These are phyloP conservation scores for Cataglyphis altisquamis DNA, from an alignment of 2,888 invertebrate genomes.

Conservation along the genomic window DNA sequence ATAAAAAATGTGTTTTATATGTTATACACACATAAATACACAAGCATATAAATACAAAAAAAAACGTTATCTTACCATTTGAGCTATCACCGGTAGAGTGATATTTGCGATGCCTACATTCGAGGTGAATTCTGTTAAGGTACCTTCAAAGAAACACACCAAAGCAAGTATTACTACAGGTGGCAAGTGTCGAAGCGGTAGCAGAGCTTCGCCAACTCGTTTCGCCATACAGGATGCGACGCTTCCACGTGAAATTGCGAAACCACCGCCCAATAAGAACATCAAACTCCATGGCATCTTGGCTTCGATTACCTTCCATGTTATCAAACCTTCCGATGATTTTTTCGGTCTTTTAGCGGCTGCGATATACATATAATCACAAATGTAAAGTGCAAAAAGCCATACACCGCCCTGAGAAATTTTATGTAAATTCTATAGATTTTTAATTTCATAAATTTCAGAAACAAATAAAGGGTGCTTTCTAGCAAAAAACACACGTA, in stretches of 20 bases:
- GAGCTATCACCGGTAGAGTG: slow-evolving; percentile 87
- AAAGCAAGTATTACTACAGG: slow-evolving; percentile 85
- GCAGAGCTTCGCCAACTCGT: slow-evolving; percentile 85
- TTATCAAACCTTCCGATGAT: slow-evolving; percentile 85
- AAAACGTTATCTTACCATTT: slow-evolving; percentile 82
- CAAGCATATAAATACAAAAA: not conserved
- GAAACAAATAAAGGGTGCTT: not conserved
- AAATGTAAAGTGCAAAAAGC: not conserved
- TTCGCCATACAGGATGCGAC: slow-evolving; percentile 87
- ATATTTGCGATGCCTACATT: slow-evolving; percentile 88
- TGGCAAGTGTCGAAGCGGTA: slow-evolving; percentile 83
- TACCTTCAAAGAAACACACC: slow-evolving; percentile 86
- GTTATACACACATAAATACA: not conserved
- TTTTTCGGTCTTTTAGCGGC: slow-evolving; percentile 72
- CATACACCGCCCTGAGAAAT: not conserved
- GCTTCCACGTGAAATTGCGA: slow-evolving; percentile 88
- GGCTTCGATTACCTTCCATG: slow-evolving; percentile 87
- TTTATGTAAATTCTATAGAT: not conserved
- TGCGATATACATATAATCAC: slow-evolving; percentile 33
- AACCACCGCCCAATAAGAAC: slow-evolving; percentile 88
- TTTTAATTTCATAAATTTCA: not conserved
- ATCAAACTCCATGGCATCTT: slow-evolving; percentile 89
- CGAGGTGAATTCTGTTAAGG: slow-evolving; percentile 88
- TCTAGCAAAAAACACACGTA: not conserved
- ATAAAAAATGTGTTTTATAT: not conserved